Evolutionary conservation across 1,140 invertebrate genomes (phyloP).

Genomic region (Hycleus phaleratus): DNA sequence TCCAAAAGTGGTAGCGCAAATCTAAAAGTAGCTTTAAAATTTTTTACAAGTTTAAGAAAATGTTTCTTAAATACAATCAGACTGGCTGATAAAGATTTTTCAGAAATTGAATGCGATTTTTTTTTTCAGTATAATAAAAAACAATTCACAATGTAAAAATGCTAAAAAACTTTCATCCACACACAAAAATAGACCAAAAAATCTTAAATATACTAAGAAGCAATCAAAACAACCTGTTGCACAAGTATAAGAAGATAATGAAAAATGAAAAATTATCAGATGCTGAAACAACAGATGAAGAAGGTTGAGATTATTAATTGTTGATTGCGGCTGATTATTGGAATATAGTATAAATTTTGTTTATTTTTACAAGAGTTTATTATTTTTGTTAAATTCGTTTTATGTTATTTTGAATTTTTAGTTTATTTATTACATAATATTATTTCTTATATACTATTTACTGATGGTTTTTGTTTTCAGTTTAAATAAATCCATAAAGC

Average conservation of each 20-base stretch:
- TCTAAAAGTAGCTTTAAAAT: background rate
- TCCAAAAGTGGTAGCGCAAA: background rate
- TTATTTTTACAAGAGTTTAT: background rate
- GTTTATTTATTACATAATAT: too few relatives aligned
- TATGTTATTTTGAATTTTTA: too few relatives aligned
- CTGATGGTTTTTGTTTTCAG: too few relatives aligned
- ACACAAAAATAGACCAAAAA: background rate
- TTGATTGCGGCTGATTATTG: background rate
- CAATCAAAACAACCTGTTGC: too few relatives aligned
- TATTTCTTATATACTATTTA: too few relatives aligned
- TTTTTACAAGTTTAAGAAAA: background rate
- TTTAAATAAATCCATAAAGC: background rate
- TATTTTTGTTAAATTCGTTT: too few relatives aligned
- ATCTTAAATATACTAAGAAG: background rate
- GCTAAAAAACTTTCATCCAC: background rate
- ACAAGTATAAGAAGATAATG: background rate
- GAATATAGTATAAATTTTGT: background rate
- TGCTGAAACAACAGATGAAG: background rate
- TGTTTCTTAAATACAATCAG: background rate
- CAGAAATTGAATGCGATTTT: background rate
- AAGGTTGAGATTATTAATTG: background rate
- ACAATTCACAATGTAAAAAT: background rate
- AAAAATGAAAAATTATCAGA: background rate
- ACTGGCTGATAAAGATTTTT: background rate
- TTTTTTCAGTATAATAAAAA: background rate